These are phyloP conservation scores for Heteromyza rotundicornis DNA, from an alignment of 2,888 invertebrate genomes.

Conservation along the genomic window DNA sequence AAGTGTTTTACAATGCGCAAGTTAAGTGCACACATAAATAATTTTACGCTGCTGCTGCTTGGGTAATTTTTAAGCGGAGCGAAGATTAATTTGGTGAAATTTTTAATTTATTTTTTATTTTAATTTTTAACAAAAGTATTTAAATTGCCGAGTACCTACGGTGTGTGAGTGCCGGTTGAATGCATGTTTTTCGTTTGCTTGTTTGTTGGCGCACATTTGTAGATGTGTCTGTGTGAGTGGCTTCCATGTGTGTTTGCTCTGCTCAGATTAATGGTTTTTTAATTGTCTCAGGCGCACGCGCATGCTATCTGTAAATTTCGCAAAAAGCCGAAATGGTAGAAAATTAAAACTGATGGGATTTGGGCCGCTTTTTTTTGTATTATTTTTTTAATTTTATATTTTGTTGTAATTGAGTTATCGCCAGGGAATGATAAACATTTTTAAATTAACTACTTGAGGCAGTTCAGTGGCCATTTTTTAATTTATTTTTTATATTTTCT, in stretches of 20 bases:
- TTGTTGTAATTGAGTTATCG: neutral
- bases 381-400: no score
- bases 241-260: slow-evolving; percentile 35
- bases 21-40: slow-evolving; percentile 5
- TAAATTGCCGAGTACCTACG: neutral
- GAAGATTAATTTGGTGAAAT: neutral
- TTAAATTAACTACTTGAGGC: neutral
- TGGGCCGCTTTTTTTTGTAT: neutral
- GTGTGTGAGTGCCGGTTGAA: neutral
- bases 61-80: neutral
- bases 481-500: no score
- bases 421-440: neutral
- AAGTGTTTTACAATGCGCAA: slow-evolving; percentile 5
- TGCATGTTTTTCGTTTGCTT: no score
- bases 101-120: no score
- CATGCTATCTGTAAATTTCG: no score
- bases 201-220: neutral
- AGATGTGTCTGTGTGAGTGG: slow-evolving; percentile 6
- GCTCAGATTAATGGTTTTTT: slow-evolving; percentile 57
- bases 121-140: no score
- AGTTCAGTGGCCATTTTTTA: no score
- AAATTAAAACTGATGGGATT: neutral
- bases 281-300: slow-evolving; percentile 51
- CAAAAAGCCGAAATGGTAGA: neutral
- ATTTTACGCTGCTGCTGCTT: neutral